Conservation (phyloP, 1,140 invertebrate species). For the Drosophila burlai region DNA sequence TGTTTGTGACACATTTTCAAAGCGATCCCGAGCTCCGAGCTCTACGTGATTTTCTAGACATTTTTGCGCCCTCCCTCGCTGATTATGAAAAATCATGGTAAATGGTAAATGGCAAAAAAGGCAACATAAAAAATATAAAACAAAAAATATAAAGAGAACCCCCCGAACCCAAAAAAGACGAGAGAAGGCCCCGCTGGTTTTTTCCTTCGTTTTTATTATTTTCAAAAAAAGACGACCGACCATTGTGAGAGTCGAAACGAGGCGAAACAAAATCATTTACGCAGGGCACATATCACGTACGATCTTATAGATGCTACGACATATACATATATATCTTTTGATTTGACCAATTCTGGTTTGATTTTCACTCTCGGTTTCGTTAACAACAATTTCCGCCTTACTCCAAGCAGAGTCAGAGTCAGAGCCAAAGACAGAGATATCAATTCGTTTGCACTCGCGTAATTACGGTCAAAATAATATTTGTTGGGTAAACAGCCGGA, state of each 20-base stretch:
- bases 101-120: conserved; percentile 68
- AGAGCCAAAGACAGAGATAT: neutral
- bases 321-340: neutral
- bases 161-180: conserved; percentile 6
- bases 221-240: conserved; percentile 5
- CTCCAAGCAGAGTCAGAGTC: neutral
- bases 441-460: conserved; percentile 40
- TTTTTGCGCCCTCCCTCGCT: conserved; percentile 49
- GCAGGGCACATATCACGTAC: conserved; percentile 77
- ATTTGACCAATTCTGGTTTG: conserved; percentile 48
- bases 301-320: conserved; percentile 2
- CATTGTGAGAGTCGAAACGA: conserved; percentile 43
- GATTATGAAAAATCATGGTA: conserved; percentile 82
- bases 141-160: conserved; percentile 17
- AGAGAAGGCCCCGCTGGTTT: conserved; percentile 60
- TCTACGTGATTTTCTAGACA: conserved; percentile 78
- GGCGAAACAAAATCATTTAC: conserved; percentile 67
- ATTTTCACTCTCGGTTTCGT: conserved; percentile 29
- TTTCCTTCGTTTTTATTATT: conserved; percentile 4
- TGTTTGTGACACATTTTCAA: conserved; percentile 32
- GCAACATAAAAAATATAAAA: conserved; percentile 28
- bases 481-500: conserved; percentile 79
- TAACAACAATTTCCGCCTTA: conserved; percentile 2
- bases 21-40: conserved; percentile 5
- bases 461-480: conserved; percentile 85